Evolutionary conservation across 2,113 vertebrate species (phyloP).

Genomic region (Pterocles gutturalis): DNA sequence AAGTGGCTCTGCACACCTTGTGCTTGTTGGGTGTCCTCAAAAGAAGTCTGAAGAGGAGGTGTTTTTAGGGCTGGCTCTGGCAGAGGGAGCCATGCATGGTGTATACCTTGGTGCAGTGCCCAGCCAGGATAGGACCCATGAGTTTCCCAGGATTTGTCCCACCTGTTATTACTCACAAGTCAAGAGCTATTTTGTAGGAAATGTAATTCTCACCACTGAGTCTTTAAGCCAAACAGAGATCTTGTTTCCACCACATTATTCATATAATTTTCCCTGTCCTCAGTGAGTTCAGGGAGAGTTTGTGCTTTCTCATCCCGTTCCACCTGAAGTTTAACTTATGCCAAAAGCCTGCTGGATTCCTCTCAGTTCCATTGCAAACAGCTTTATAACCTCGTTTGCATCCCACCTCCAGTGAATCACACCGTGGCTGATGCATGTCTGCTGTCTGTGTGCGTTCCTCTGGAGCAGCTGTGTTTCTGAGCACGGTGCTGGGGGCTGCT

Average conservation of each 20-base stretch:
- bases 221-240: neutral
- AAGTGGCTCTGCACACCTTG: neutral
- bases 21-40: neutral
- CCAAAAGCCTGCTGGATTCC: neutral
- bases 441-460: fast-evolving
- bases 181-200: neutral
- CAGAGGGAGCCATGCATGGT: fast-evolving
- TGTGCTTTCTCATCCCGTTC: neutral
- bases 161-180: neutral
- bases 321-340: neutral
- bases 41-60: neutral
- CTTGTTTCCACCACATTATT: neutral
- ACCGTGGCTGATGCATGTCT: neutral
- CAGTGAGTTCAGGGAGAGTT: neutral
- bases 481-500: neutral
- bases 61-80: neutral
- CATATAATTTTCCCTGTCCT: neutral
- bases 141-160: neutral
- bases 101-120: too few relatives aligned
- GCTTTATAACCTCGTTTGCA: fast-evolving
- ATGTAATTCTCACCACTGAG: neutral
- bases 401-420: neutral
- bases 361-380: neutral
- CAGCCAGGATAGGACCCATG: neutral
- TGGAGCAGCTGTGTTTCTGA: neutral